Base-by-base conservation (phyloP, 1,140 invertebrate species). In the Hylaeus volcanicus region DNA sequence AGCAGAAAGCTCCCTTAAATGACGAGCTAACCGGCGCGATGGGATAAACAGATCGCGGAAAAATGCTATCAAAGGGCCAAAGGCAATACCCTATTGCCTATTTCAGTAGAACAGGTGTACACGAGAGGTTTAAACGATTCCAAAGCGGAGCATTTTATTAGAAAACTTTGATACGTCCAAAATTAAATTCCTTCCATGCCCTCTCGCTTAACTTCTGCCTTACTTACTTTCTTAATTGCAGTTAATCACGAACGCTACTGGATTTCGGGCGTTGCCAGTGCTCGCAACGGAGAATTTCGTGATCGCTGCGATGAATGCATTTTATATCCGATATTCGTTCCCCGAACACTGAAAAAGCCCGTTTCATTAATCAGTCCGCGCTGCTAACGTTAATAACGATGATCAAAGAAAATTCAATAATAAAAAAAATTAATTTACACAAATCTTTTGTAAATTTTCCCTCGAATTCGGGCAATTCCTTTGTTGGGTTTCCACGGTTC, bases 81-180 rank as follows among this genome's bases (percentile, higher is more conserved):
- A 56, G 15, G 15, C 56, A 65, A 65, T 58, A 5, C n/a, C 26
- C 26, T 26, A 65, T 79, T n/a, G 53, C 70, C 9, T 39, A 9
- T 51, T 58, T 65, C 43, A 26, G 26, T 2, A 3, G 61, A 81
- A 65, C 74, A 74, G 83, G 61, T 65, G 84, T 65, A 51, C 63
- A 58, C 14, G 79, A 77, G 66, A 55, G 66, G 14, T 69, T 82
- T 72, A 74, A 82, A 79, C 60, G 65, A 53, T 63, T 60, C 11
- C 51, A 14, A 8, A 39, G 45, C 37, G 55, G 14, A 1, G 15
- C 53, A 56, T 74, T 78, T 82, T 85, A 82, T 86, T 82, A 68
- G 80, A 82, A 82, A 86, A 85, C 83, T 85, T 82, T 51, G 70
- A 85, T 68, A 15, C 64, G 61, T 63, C 73, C 51, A 45, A 81